Evolutionary conservation across 2,113 vertebrate genomes (phyloP).

Genomic region (Microtus montanus): DNA sequence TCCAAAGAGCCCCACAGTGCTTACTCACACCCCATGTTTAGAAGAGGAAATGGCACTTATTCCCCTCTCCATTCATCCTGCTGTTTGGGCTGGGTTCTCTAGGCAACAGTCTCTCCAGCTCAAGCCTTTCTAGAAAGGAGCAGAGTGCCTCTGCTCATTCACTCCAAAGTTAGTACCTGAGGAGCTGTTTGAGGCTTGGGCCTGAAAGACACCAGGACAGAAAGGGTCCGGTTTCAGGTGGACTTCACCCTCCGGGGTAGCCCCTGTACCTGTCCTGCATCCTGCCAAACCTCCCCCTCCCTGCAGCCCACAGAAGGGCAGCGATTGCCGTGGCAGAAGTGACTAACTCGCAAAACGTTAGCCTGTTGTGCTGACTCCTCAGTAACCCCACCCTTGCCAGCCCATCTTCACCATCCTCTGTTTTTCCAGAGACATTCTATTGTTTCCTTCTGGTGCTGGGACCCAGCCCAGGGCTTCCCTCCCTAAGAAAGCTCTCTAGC

Average conservation of each 20-base stretch:
- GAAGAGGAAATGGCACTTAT: constrained; percentile 48
- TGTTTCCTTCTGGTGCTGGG: not conserved
- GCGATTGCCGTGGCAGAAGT: not conserved
- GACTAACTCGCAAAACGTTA: not conserved
- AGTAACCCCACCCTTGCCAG: not conserved
- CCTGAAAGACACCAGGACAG: not conserved
- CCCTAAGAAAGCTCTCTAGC: not conserved
- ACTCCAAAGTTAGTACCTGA: constrained; percentile 29
- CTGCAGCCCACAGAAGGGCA: not conserved
- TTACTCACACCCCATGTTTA: constrained; percentile 60
- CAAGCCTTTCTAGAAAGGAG: constrained; percentile 65
- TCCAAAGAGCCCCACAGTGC: constrained; percentile 16
- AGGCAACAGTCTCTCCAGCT: constrained; percentile 60
- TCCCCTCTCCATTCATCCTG: constrained; percentile 5
- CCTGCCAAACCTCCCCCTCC: not conserved
- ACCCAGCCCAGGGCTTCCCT: not conserved
- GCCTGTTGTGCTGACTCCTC: not conserved
- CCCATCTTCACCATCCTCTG: not conserved
- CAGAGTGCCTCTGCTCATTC: not conserved
- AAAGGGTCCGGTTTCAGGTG: not conserved
- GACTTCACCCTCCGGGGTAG: not conserved
- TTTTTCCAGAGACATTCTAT: not conserved
- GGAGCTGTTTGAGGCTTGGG: not conserved
- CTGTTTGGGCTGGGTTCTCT: constrained; percentile 71
- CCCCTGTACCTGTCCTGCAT: not conserved